Evolutionary conservation across 2,888 invertebrate genomes (phyloP).

Genomic region (Ophioninae sp.): DNA sequence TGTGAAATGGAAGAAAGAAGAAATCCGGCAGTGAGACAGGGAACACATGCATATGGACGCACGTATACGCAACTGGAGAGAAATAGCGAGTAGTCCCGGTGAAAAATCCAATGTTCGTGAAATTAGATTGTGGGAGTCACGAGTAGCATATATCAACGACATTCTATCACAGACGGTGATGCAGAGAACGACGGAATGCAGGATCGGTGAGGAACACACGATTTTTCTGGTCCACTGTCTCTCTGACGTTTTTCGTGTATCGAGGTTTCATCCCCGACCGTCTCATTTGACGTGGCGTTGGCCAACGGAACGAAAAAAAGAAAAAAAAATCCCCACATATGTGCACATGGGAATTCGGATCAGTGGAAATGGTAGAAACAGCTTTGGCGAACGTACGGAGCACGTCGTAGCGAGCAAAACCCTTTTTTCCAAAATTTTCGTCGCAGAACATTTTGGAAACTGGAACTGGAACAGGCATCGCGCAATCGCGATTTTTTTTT

Average conservation of each 20-base stretch:
- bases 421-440: background rate
- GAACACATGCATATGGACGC: background rate
- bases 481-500: no score
- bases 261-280: constrained; percentile 36
- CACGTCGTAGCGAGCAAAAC: no score
- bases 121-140: constrained; percentile 45
- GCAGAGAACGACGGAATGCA: constrained; percentile 10
- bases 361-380: no score
- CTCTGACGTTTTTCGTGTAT: constrained; percentile 46
- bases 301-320: background rate
- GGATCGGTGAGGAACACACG: constrained; percentile 21
- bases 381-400: no score
- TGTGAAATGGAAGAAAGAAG: constrained; percentile 8
- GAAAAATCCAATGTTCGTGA: constrained; percentile 49
- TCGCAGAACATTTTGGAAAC: no score
- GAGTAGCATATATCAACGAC: constrained; percentile 40
- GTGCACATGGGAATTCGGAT: background rate
- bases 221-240: constrained; percentile 35
- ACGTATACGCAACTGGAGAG: background rate
- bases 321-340: background rate
- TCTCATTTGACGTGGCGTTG: constrained; percentile 43
- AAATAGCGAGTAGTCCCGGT: constrained; percentile 8
- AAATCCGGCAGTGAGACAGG: background rate
- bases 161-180: constrained; percentile 7
- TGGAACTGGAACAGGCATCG: no score